Base-by-base conservation (phyloP, 2,888 invertebrate genomes). In the Hermaeophaga mercurialis region DNA sequence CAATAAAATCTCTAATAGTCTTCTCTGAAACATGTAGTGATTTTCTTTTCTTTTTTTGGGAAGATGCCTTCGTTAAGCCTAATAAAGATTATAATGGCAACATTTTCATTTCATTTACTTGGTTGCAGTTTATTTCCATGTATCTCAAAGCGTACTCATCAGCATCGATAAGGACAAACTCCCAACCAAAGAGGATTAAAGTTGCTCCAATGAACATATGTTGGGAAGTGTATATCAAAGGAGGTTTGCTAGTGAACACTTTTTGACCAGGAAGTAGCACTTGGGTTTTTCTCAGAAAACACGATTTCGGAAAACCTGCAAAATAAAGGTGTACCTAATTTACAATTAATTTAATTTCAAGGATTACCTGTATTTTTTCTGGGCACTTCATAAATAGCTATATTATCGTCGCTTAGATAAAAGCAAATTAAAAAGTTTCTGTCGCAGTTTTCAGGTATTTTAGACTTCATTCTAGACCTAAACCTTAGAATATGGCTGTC, bases 131-230 rank as follows among this genome's bases (percentile, higher is more conserved):
- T 5, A 87, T 72, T 75, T 96, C 95, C 94, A 95, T 89, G 71
- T 91, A 95, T 36, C 88, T 83, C 45, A 94, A 77, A 0, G 93
- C 90, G 71, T 91, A 96, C 70, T 91, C 89, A 73, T 96, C 96
- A 1, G 94, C 93, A 1, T 87, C 86, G 1, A 85, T 80, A 22
- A 96, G 80, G 43, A 88, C 79, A 75, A 96, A 96, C 41, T 86
- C 77, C 70, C 91, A 93, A 63, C 86, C 85, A 72, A 89, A 89
- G 12, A 96, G 82, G 33, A 86, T 85, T 38, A 96, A 70, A 38
- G 84, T 84, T 15, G 90, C 89, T 1, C 96, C 96, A 15, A 96
- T 84, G 80, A 87, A 92, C 80, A 96, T 89, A 74, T 96, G 89
- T 64, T 86, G 82, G 4, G 91, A 86, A 0, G 85, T 84, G 74